Evolutionary conservation across 2,888 invertebrate genomes (phyloP), one percentile per base, ranked within the genome.

Genomic region (Cybosia mesomella): DNA sequence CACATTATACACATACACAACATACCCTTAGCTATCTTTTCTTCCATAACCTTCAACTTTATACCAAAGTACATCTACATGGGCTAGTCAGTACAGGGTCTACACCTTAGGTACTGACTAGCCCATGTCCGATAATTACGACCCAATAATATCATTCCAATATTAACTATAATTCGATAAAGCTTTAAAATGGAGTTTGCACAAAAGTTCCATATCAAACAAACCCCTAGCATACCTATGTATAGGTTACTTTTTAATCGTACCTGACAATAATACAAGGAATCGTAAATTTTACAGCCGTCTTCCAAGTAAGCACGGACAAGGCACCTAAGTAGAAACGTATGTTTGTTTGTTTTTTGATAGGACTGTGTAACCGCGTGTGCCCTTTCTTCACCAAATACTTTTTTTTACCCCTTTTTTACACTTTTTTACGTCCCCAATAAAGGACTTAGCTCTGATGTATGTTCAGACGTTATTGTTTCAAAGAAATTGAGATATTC

Each of bases 301-400:
- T 87, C 87, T 92, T 94, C 92, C 89, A 87, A 81, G 90, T 89
- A 93, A 91, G 89, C 82, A 86, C 87, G 88, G 87, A 89, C 91
- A 85, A 83, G 86, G 87, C 86, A 83, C 86, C 91, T 94, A 92
- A 94, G 93, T 94, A 92, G 91, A 93, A 91, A 87, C 89, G 89
- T 91, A 82, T 92, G 92, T 92, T 86, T 92, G 90, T 93, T 93
- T 95, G 89, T 92, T 94, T 93, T 94, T 89, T 92, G 94, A 95
- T 95, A 95, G 93, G 91, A 86, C 92, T 91, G 90, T 89, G 93
- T 92, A 92, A 91, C 91, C 85, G 90, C 87, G 90, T 89, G 90
- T 88, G 89, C 88, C 87, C 91, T 91, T 92, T 91, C 91, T 91
- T 80, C 86, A 90, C 87, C 86, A 88, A 87, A 85, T 77, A 80